A percentile compares a stretch with the other conserved stretches of the same genome.
phyloP scores from a whole-genome alignment of 2,888 invertebrate species.

The Crepidodera aurea region DNA sequence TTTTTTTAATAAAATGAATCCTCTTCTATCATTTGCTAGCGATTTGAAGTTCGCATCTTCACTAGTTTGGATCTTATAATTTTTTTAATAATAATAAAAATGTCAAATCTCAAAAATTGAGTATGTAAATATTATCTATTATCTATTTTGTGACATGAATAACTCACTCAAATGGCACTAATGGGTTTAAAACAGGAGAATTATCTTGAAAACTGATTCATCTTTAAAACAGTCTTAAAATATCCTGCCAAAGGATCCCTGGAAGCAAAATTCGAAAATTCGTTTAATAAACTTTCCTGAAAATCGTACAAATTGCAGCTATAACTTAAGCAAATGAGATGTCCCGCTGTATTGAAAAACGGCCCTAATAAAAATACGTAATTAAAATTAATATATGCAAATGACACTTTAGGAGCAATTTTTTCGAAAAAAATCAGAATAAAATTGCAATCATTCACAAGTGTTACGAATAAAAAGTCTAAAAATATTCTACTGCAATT shows the following conservation, averaged over 20 bases:
- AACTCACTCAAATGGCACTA: too few species aligned
- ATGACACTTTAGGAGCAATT: conserved; percentile 16
- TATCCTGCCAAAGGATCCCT: background rate
- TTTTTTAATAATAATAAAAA: too few species aligned
- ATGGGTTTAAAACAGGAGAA: too few species aligned
- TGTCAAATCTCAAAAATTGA: too few species aligned
- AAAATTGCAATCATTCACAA: conserved; percentile 18
- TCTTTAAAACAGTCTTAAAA: background rate
- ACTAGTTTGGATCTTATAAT: too few species aligned
- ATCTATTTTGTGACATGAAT: too few species aligned
- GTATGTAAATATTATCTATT: too few species aligned
- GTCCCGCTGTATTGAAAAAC: conserved; percentile 1
- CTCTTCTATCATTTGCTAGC: too few species aligned
- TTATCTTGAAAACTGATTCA: too few species aligned
- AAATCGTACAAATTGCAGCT: background rate
- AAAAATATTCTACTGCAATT: conserved; percentile 25
- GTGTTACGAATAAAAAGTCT: conserved; percentile 8
- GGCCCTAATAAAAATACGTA: background rate
- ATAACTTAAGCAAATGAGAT: conserved; percentile 4
- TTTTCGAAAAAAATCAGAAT: conserved; percentile 20
- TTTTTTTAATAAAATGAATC: too few species aligned
- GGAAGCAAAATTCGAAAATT: background rate
- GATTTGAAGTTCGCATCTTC: too few species aligned
- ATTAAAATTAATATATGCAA: conserved; percentile 22
- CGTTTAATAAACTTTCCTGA: background rate